Conservation (phyloP, 2,113 vertebrate species). For the Hipposideros armiger region DNA sequence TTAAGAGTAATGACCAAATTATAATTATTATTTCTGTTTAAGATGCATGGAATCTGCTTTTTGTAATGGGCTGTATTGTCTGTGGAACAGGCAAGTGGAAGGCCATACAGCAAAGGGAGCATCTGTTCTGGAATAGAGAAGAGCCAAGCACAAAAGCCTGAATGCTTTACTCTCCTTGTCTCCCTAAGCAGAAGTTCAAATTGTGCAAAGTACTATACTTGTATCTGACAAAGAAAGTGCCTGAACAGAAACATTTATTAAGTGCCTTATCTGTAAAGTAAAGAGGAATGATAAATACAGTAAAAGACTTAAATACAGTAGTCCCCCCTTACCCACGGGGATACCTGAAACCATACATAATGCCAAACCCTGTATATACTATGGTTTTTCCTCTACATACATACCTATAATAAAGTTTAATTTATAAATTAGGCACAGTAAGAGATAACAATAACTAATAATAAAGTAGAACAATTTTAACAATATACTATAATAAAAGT, state of each 20-base stretch:
- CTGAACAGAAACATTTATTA: not conserved
- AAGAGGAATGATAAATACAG: not conserved
- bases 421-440: not conserved
- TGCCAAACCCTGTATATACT: not conserved
- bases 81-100: not conserved
- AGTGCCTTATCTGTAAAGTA: constrained; percentile 35
- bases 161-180: not conserved
- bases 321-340: not conserved
- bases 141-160: not conserved
- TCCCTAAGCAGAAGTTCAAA: not conserved
- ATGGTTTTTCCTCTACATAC: not conserved
- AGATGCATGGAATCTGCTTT: not conserved
- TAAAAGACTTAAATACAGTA: not conserved
- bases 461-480: not conserved
- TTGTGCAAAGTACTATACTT: not conserved
- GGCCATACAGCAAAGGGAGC: not conserved
- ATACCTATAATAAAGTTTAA: not conserved
- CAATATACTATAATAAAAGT: not conserved
- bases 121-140: not conserved
- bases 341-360: not conserved
- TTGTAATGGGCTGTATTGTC: not conserved
- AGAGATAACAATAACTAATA: not conserved
- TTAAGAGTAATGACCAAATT: not conserved
- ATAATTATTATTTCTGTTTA: constrained; percentile 36
- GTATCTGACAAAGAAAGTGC: not conserved